phyloP scores from a whole-genome alignment of 2,888 invertebrate species.

The Macrophya alboannulata region DNA sequence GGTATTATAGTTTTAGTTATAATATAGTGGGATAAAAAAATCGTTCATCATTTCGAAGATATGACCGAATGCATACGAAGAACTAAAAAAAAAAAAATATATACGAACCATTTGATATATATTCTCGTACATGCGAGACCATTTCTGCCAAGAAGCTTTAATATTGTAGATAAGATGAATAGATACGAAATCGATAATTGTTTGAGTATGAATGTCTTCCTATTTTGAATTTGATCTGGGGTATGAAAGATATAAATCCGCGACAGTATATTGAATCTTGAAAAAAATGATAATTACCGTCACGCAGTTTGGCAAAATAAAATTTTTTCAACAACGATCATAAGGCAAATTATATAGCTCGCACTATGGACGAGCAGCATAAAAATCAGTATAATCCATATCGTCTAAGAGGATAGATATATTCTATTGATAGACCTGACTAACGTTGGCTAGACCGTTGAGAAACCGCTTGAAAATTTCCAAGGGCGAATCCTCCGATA shows the following conservation, averaged over 20 bases:
- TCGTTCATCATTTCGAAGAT: constrained; percentile 19
- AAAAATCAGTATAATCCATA: constrained; percentile 10
- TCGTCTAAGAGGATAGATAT: constrained; percentile 32
- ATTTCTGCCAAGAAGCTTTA: neutral
- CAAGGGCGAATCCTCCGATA: constrained; percentile 39
- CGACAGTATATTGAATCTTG: too few species aligned
- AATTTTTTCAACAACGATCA: neutral
- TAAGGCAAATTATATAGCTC: neutral
- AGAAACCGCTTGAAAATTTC: constrained; percentile 14
- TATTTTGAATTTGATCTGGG: too few species aligned
- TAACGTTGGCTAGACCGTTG: constrained; percentile 29
- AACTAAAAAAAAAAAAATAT: neutral
- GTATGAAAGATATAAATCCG: too few species aligned
- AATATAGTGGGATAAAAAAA: neutral
- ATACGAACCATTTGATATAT: neutral
- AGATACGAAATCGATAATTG: neutral
- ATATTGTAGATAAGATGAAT: neutral
- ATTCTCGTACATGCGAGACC: neutral
- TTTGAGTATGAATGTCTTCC: neutral
- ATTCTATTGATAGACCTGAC: constrained; percentile 48
- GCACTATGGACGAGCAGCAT: neutral
- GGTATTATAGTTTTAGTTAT: neutral
- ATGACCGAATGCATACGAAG: neutral
- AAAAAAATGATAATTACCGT: too few species aligned
- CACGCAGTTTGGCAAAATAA: too few species aligned